Percentiles rank a stretch among this genome's conserved stretches.
Evolutionary conservation across 2,888 invertebrate genomes (phyloP).

Genomic region (Allophyes oxyacanthae): DNA sequence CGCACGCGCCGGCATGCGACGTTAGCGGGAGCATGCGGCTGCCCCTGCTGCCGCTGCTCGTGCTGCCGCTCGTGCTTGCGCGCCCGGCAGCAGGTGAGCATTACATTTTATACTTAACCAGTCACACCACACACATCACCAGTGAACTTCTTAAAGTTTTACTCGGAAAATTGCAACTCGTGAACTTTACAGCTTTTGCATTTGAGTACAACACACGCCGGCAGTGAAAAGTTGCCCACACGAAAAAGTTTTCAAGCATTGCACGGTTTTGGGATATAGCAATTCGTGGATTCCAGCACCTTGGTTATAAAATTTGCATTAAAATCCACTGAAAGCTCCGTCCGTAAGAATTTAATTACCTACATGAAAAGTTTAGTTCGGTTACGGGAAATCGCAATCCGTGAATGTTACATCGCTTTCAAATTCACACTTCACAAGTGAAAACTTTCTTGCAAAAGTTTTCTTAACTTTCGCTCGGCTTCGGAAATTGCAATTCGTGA

Average conservation of each 20-base stretch:
- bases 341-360: not conserved
- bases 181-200: slow-evolving; percentile 30
- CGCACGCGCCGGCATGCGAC: slow-evolving; percentile 83
- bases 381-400: not conserved
- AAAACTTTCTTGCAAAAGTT: slow-evolving; percentile 22
- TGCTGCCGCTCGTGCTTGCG: slow-evolving; percentile 86
- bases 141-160: slow-evolving; percentile 38
- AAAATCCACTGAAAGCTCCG: not conserved
- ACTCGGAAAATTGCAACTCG: slow-evolving; percentile 21
- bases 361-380: slow-evolving; percentile 3
- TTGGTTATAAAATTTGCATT: not conserved
- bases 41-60: slow-evolving; percentile 85
- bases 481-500: slow-evolving; percentile 23
- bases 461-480: slow-evolving; percentile 13
- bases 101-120: slow-evolving; percentile 26
- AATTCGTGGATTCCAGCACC: not conserved
- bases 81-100: slow-evolving; percentile 85
- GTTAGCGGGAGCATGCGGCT: slow-evolving; percentile 86
- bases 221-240: slow-evolving; percentile 12
- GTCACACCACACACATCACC: slow-evolving; percentile 8
- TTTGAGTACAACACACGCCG: slow-evolving; percentile 2
- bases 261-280: slow-evolving; percentile 4
- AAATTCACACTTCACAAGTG: not conserved
- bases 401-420: not conserved
- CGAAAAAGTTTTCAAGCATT: slow-evolving; percentile 20